Conservation (phyloP, 2,797 vertebrate genomes). For the Gallinago stenura region DNA sequence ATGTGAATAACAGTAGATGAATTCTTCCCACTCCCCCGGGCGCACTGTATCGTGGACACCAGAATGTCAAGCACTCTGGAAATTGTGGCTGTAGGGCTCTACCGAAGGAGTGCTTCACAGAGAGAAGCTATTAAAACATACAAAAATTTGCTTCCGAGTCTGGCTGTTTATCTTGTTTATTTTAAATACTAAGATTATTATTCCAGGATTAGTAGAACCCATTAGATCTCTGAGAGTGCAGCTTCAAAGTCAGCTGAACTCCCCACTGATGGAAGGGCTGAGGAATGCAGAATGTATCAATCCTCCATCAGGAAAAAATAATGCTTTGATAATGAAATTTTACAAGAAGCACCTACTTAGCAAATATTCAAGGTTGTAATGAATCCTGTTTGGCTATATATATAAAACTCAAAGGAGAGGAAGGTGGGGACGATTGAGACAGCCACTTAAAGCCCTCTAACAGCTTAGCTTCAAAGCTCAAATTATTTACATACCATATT, state of each 20-base stretch:
- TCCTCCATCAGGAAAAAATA: background rate
- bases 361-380: background rate
- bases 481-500: background rate
- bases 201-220: background rate
- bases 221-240: background rate
- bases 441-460: background rate
- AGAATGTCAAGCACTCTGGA: background rate
- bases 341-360: background rate
- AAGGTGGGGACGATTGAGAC: background rate
- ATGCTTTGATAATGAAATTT: background rate
- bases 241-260: background rate
- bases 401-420: background rate
- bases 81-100: background rate
- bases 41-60: fast-evolving
- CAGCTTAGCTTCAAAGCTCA: background rate
- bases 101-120: background rate
- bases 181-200: background rate
- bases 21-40: background rate
- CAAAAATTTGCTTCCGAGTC: background rate
- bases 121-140: background rate
- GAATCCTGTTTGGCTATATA: background rate
- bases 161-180: background rate
- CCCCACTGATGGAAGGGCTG: background rate
- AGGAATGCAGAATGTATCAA: background rate
- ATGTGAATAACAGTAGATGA: background rate